These are phyloP conservation scores for Microtus richardsoni DNA, from an alignment of 2,113 vertebrate species.

Conservation along the genomic window DNA sequence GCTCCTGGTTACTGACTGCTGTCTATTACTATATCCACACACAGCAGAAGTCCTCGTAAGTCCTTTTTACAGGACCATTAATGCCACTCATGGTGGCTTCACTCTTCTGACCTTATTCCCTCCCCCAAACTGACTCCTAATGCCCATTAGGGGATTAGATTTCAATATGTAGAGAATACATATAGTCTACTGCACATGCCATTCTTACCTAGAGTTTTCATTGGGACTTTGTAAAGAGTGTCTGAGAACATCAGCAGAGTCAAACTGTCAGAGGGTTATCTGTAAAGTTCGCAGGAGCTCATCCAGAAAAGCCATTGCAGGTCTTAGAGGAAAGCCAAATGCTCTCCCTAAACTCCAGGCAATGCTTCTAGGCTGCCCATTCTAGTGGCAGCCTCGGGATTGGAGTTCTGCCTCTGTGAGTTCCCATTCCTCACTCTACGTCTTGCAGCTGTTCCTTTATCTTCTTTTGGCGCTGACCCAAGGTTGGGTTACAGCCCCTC, in stretches of 20 bases:
- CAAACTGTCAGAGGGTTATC: neutral
- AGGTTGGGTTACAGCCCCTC: constrained; percentile 33
- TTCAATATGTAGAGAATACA: neutral
- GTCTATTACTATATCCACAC: neutral
- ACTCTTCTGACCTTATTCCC: neutral
- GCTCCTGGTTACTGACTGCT: neutral
- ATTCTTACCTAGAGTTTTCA: neutral
- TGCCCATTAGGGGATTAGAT: neutral
- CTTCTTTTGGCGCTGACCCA: constrained; percentile 57
- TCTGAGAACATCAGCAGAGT: constrained; percentile 1
- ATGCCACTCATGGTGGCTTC: neutral
- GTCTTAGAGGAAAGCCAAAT: neutral
- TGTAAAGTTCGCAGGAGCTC: neutral
- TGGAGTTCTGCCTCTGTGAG: constrained; percentile 52
- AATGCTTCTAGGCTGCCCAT: neutral
- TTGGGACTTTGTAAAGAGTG: neutral
- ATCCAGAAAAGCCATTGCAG: neutral
- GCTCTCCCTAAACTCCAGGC: neutral
- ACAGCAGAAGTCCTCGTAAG: neutral
- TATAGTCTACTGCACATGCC: neutral
- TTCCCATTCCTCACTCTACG: constrained; percentile 35
- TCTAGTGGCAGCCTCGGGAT: constrained; percentile 19
- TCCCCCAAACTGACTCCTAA: neutral
- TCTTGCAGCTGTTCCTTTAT: constrained; percentile 77
- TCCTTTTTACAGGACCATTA: neutral